A percentile compares a stretch with the other conserved stretches of the same genome.
Conservation (phyloP, 2,888 invertebrate species). For the Tribolium freemani region DNA sequence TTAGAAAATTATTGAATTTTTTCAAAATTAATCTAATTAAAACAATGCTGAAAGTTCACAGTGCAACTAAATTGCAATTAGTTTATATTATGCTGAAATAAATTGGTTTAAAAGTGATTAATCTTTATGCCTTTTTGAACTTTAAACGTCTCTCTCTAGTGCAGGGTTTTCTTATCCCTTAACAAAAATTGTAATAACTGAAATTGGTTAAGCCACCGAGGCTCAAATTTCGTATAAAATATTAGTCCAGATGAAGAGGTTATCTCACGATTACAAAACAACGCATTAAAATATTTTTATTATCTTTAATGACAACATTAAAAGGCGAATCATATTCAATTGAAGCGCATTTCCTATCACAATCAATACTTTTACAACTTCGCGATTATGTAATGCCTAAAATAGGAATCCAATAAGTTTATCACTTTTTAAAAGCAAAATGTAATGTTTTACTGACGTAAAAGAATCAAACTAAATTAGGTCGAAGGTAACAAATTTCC, state of each 20-base stretch:
- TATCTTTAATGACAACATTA: slow-evolving; percentile 18
- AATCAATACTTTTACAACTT: slow-evolving; percentile 21
- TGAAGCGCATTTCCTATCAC: slow-evolving; percentile 31
- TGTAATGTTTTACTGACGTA: slow-evolving; percentile 12
- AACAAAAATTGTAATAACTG: not conserved
- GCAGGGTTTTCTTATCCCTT: too few species aligned
- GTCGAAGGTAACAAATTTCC: slow-evolving; percentile 19
- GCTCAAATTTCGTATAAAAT: slow-evolving; percentile 6
- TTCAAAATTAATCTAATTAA: not conserved
- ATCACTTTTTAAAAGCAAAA: not conserved
- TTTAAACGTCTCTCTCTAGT: too few species aligned
- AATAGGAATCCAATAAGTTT: slow-evolving; percentile 1
- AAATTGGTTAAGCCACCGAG: not conserved
- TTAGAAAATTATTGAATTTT: slow-evolving; percentile 4
- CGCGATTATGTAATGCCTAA: slow-evolving; percentile 17
- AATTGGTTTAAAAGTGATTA: slow-evolving; percentile 24
- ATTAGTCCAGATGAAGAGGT: slow-evolving; percentile 17
- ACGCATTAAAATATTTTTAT: slow-evolving; percentile 18
- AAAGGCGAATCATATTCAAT: slow-evolving; percentile 16
- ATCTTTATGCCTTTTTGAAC: not conserved
- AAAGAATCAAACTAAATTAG: not conserved
- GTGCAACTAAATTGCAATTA: slow-evolving; percentile 20
- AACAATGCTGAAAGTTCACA: too few species aligned
- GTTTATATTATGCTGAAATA: slow-evolving; percentile 21
- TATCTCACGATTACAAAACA: slow-evolving; percentile 29